Base-by-base conservation (phyloP, 2,797 vertebrate genomes). In the Rhinatrema bivittatum region DNA sequence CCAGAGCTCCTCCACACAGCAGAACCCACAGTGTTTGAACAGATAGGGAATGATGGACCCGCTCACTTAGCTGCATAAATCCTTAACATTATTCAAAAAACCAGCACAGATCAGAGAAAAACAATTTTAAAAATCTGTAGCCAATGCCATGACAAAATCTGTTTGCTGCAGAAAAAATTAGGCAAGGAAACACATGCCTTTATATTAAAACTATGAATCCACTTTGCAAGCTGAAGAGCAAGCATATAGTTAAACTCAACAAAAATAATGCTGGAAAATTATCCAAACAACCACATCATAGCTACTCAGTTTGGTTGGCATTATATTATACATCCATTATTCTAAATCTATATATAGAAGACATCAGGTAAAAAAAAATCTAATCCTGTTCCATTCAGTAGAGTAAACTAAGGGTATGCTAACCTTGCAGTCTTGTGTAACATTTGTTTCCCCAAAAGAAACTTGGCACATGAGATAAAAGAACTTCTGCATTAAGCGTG, bases 321-420 rank as follows among this genome's bases (percentile, higher is more conserved):
- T 5, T 7, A 33, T 7, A 41, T 15, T 8, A 7, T n/a, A 20
- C 2, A 28, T 6, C 25, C 26, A 24, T 15, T 42, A 16, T 33
- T n/a, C n/a, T n/a, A n/a, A n/a, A n/a, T n/a, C n/a, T n/a, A n/a
- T n/a, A 26, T 10, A 16, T 24, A 23, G 32, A 12, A 15, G 23
- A 21, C 41, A 44, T 44, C n/a, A n/a, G n/a, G 26, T 36, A 41
- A 32, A 25, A n/a, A 41, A 30, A 24, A 35, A 28, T 25, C 36
- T 44, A 44, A 29, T 14, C 23, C 21, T 16, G 36, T 44, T 36
- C 33, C 27, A 36, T 20, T 29, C 16, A 25, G 16, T 21, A 30
- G 41, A 27, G 25, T 22, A 44, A 29, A 25, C 29, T 36, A 15
- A 36, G 26, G 26, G 20, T 41, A 30, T 5, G 13, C 32, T 25